Evolutionary conservation across 2,113 vertebrate genomes (phyloP).

Genomic region (Alligator sinensis): DNA sequence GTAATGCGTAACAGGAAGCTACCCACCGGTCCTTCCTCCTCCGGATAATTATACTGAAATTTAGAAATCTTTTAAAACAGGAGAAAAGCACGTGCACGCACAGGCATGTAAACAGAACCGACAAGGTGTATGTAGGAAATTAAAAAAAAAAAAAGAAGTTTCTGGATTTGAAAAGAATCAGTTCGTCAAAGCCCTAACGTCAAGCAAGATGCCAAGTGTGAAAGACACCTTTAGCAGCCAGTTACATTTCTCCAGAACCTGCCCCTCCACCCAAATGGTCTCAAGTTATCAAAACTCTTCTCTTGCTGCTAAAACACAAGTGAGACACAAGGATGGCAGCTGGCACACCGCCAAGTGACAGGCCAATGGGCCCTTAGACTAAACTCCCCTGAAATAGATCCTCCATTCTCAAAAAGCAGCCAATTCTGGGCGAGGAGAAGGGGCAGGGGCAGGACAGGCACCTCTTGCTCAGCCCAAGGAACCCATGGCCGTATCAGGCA

Average conservation of each 20-base stretch:
- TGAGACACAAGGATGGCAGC: rapidly evolving
- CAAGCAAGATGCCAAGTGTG: rapidly evolving
- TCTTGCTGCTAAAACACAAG: neutral
- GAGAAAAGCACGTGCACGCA: neutral
- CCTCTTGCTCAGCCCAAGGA: neutral
- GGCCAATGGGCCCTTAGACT: neutral
- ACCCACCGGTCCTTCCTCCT: neutral
- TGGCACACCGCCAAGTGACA: rapidly evolving
- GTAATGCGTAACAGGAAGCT: neutral
- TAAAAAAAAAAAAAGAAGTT: neutral
- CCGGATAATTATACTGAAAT: neutral
- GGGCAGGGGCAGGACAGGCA: neutral
- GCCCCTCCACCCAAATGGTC: neutral
- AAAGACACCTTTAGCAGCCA: rapidly evolving
- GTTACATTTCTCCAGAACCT: neutral
- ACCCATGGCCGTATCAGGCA: too few relatives aligned
- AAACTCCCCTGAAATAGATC: rapidly evolving
- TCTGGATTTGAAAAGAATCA: neutral
- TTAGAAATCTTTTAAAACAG: neutral
- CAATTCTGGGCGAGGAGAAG: neutral
- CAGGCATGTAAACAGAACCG: too few relatives aligned
- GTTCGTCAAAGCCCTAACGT: neutral
- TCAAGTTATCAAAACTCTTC: neutral
- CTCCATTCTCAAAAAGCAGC: neutral
- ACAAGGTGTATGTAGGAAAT: too few relatives aligned